Percentiles rank a stretch among this genome's conserved stretches.
These are phyloP conservation scores for Seira musarum DNA, from an alignment of 2,888 invertebrate species.

Conservation along the genomic window DNA sequence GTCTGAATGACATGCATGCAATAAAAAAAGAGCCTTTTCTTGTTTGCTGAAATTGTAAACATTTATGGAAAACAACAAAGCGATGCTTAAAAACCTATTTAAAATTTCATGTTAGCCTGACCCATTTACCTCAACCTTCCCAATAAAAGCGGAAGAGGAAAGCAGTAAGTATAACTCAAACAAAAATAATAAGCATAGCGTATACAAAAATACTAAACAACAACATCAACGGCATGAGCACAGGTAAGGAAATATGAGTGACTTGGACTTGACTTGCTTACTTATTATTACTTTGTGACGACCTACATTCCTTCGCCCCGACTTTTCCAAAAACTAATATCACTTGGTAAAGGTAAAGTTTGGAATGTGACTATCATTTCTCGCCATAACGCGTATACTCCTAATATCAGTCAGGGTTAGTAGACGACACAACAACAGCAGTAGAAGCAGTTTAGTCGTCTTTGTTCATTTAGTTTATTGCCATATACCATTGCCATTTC, in stretches of 20 bases:
- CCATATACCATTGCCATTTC: neutral
- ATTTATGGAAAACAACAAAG: constrained; percentile 20
- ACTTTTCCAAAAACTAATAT: neutral
- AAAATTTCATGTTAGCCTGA: constrained; percentile 45
- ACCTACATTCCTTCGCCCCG: constrained; percentile 33
- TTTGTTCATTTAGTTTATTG: neutral
- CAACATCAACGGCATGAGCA: neutral
- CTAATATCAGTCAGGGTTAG: too few relatives aligned
- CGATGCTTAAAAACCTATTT: constrained; percentile 26
- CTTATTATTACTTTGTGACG: constrained; percentile 6
- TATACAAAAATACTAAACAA: too few relatives aligned
- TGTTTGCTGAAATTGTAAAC: constrained; percentile 25
- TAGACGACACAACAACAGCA: too few relatives aligned
- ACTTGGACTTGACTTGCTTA: neutral
- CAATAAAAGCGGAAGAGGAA: constrained; percentile 15
- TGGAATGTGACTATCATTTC: neutral
- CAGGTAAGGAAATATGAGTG: constrained; percentile 3
- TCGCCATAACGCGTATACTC: neutral
- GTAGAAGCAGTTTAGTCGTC: too few relatives aligned
- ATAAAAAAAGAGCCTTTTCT: neutral
- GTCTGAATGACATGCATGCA: neutral
- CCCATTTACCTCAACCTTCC: constrained; percentile 53
- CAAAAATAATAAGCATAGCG: neutral
- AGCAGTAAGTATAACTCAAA: neutral
- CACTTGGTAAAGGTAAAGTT: neutral